Base-by-base conservation (phyloP, 2,797 vertebrate genomes). In the Leptoclinus maculatus region DNA sequence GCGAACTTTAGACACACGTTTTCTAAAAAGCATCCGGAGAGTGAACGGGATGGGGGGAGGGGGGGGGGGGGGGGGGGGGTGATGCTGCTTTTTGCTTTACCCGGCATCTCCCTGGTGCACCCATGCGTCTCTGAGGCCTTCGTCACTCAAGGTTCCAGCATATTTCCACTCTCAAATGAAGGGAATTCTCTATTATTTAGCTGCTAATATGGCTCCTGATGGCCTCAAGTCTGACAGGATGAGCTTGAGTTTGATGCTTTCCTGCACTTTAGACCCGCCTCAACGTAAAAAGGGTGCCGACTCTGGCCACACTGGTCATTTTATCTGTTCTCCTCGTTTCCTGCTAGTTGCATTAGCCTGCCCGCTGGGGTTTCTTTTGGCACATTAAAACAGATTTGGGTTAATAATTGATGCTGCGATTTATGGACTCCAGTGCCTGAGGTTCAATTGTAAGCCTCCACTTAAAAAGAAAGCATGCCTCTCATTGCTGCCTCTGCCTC, bases 371-470 rank as follows among this genome's bases (percentile, higher is more conserved):
- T 53, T 89, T 94, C 92, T 90, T 94, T 94, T 93, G 85, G 92
- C 94, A 94, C 93, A 94, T 95, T 94, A 94, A 93, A 93, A 91
- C 90, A 92, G 92, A 94, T 94, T 93, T 93, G 82, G 90, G 86
- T 95, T 90, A 95, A 95, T 95, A 94, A 95, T 95, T 94, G 90
- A 95, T 95, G 92, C 82, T 82, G 84, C 88, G 67, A 94, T 94
- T 93, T 95, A 94, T 94, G 93, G 91, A 92, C 90, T 93, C 74
- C 41, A 90, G 89, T 88, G 93, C 89, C 92, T 56, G 83, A 88
- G 91, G 91, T 93, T 92, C 90, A 87, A 86, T 85, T 89, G 91
- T 91, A 86, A 89, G 89, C 85, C 79, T 88, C 91, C 92, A 93
- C 92, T 94, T 93, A 93, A 94, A 94, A 91, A 85, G 79, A 87